These are phyloP conservation scores for Lagenorhynchus albirostris DNA, from an alignment of 2,113 vertebrate genomes.

Conservation along the genomic window DNA sequence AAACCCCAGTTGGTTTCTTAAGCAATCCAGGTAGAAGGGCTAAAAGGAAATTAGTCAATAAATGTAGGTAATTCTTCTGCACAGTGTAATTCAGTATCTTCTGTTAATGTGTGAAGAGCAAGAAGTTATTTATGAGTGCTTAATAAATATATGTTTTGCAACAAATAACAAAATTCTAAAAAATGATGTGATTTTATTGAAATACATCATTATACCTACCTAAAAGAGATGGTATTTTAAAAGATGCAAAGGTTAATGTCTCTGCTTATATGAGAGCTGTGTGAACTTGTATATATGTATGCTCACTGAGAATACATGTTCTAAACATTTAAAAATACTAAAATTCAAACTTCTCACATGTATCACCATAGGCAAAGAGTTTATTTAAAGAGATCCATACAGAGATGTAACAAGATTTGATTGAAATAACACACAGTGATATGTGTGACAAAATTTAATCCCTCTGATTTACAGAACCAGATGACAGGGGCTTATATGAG, in stretches of 20 bases:
- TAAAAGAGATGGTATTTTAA: not conserved
- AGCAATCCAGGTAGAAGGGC: accelerated
- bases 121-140: not conserved
- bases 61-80: not conserved
- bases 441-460: not conserved
- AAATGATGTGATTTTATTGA: not conserved
- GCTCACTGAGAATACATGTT: not conserved
- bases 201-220: not conserved
- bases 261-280: not conserved
- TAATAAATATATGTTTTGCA: not conserved
- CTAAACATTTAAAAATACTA: not conserved
- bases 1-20: not conserved
- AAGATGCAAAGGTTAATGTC: not conserved
- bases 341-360: not conserved
- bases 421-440: not conserved
- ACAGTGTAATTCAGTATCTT: not conserved
- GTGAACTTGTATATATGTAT: not conserved
- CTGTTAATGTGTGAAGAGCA: not conserved
- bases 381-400: not conserved
- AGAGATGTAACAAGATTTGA: not conserved
- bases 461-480: not conserved
- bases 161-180: not conserved
- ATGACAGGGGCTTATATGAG: not conserved
- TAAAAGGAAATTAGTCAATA: not conserved
- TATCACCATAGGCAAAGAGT: not conserved